Evolutionary conservation across 2,888 invertebrate species (phyloP), one percentile per base, ranked within the genome.

Genomic region (Sesia bembeciformis): DNA sequence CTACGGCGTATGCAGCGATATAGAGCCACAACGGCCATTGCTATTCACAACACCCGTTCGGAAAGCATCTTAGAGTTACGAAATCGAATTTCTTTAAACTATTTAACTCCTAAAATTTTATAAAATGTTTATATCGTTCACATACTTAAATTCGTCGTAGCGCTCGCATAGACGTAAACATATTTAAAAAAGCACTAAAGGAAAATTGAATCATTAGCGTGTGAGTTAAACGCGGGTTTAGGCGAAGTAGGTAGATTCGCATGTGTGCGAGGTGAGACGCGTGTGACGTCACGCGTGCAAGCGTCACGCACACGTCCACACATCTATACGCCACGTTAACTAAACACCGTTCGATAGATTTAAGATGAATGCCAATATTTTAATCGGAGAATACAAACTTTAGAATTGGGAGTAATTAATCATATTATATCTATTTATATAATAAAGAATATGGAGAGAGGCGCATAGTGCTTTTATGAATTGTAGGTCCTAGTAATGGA

Each of bases 381-480:
- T 84, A 86, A 84, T 84, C 82, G 74, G 77, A 61, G 61, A 79
- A 76, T 81, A 85, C 78, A 75, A 84, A 84, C 72, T 61, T 76
- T 89, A 89, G 83, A 74, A 75, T 85, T 84, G 70, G 82, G 73
- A 81, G 74, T 85, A 84, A 88, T 82, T 86, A 88, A 84, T 84
- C 80, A 84, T 87, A 84, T 75, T 70, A 73, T 72, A 84, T 84
- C 84, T 87, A 88, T 88, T 87, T 88, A 87, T 88, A 85, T 83
- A 78, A 80, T 84, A 79, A 84, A 74, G 39, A 78, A 83, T 84
- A 85, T 81, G 85, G 76, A 85, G 81, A 88, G 83, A 84, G 78
- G 87, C 86, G 89, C 87, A 85, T 89, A 89, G 89, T 87, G 89
- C 89, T 88, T 89, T 80, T 87, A 87, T 86, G 81, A 83, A 84